Conservation (phyloP, 2,113 vertebrate genomes). For the Morphnarchus princeps region DNA sequence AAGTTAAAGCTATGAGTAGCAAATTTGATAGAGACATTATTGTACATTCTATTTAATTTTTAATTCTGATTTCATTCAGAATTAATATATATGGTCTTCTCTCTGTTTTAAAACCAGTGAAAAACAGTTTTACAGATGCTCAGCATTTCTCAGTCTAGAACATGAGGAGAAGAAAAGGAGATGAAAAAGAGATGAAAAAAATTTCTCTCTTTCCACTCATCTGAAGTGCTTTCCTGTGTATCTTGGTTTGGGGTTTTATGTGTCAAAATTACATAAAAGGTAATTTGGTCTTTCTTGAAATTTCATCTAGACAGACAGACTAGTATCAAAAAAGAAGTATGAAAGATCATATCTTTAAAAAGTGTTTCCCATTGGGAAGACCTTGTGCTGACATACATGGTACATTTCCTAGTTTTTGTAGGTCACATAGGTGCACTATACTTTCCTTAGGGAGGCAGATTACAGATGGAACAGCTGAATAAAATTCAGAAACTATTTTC, state of each 20-base stretch:
- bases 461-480: background rate
- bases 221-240: background rate
- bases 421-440: background rate
- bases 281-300: background rate
- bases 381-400: background rate
- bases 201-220: background rate
- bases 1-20: background rate
- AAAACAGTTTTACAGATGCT: background rate
- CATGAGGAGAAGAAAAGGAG: background rate
- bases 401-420: background rate
- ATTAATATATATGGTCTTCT: background rate
- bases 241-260: rapidly evolving
- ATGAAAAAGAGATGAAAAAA: background rate
- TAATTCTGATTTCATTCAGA: background rate
- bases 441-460: background rate
- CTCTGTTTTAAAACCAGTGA: background rate
- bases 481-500: background rate
- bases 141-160: background rate
- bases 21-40: background rate
- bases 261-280: background rate
- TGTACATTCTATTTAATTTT: background rate
- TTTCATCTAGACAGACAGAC: background rate
- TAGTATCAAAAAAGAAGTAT: background rate
- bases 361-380: background rate
- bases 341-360: background rate